These are phyloP conservation scores for Speoplatyrhinus poulsoni DNA, from an alignment of 2,113 vertebrate species.

Conservation along the genomic window DNA sequence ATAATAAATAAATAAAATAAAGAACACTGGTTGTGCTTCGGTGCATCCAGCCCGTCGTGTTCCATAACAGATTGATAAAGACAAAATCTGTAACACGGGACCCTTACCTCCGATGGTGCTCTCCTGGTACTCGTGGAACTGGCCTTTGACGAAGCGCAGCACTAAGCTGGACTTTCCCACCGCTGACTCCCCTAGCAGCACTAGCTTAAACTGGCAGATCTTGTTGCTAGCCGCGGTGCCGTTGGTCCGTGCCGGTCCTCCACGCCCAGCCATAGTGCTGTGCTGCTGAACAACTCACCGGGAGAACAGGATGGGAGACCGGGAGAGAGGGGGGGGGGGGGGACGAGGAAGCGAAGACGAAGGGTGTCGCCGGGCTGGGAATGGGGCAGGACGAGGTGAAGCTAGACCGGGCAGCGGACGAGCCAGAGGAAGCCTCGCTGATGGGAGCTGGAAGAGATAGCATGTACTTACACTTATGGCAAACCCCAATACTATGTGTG, in stretches of 20 bases:
- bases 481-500: neutral
- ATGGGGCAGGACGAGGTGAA: neutral
- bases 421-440: slow-evolving; percentile 58
- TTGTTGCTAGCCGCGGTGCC: slow-evolving; percentile 92
- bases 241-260: slow-evolving; percentile 90
- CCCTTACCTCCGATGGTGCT: slow-evolving; percentile 97
- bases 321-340: neutral
- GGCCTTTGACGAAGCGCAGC: slow-evolving; percentile 97
- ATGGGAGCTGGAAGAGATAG: slow-evolving; percentile 51
- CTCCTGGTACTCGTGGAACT: slow-evolving; percentile 98
- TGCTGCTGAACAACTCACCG: slow-evolving; percentile 30
- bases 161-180: slow-evolving; percentile 98
- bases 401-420: slow-evolving; percentile 35
- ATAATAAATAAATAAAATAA: neutral
- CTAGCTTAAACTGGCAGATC: slow-evolving; percentile 98
- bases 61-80: neutral
- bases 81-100: neutral
- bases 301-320: slow-evolving; percentile 28
- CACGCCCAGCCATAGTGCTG: slow-evolving; percentile 89
- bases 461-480: neutral
- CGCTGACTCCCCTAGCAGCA: slow-evolving; percentile 91
- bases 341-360: neutral
- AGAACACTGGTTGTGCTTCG: neutral
- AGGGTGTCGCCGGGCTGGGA: neutral
- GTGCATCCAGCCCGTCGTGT: neutral